Base-by-base conservation (phyloP, 2,113 vertebrate species). In the Sturnira hondurensis region DNA sequence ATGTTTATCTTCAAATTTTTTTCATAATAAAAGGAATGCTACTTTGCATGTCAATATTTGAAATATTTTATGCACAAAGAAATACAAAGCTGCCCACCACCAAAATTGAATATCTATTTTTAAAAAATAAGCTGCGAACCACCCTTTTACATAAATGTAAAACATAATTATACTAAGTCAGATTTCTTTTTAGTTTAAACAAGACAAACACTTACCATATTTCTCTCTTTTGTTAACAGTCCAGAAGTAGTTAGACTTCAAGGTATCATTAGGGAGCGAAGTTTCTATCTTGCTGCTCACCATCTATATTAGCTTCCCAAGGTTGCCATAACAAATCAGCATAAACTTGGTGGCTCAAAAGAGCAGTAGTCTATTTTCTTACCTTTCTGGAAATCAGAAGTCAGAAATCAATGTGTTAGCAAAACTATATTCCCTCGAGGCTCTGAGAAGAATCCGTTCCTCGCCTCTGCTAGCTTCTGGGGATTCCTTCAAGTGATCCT, bases 41-140 rank as follows among this genome's bases (percentile, higher is more conserved):
- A 81, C 2, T 45, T 95, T 73, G 3, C 22, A 54, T 93, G 88
- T 45, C 33, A 88, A 68, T 36, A 85, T 93, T 68, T 92, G 47
- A 94, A 95, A 68, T 68, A 74, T 41, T 93, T 78, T 91, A 43
- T 86, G 36, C 38, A 83, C 78, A 86, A 91, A 92, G 71, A 92
- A 77, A 54, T 33, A 67, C 22, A 94, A 95, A 86, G 43, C 19
- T 87, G 16, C 33, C 43, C 52, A 26, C n/a, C 74, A 85, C 2
- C 38, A 81, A 96, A 87, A 28, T 43, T 85, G 36, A 87, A 38
- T 80, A 85, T 77, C 17, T 97, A 33, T 74, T 81, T 67, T 61
- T 26, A 12, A 41, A 91, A 91, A 83, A 77, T 26, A 96, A 88
- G n/a, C 58, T 86, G 38, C 28, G 63, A 86, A 89, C n/a, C 63